phyloP scores from a whole-genome alignment of 2,113 vertebrate genomes.

The Osmerus eperlanus region DNA sequence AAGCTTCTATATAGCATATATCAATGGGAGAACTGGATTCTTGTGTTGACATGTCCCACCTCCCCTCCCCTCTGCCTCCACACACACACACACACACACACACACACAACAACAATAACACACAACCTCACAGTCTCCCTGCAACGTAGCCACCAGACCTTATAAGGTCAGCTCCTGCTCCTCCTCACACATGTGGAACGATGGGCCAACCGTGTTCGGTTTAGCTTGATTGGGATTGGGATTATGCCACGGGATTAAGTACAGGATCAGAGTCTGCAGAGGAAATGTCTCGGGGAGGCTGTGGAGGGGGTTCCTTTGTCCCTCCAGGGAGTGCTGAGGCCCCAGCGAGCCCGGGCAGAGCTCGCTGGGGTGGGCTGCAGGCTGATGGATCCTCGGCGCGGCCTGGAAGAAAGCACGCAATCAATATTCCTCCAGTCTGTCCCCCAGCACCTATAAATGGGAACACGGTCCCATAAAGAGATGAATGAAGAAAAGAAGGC shows the following conservation, averaged over 20 bases:
- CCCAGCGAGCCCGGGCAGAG: slow-evolving; percentile 16
- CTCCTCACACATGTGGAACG: slow-evolving; percentile 15
- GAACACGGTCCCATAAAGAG: slow-evolving; percentile 45
- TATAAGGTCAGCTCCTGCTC: background rate
- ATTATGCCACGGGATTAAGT: slow-evolving; percentile 45
- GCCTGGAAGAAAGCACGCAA: slow-evolving; percentile 45
- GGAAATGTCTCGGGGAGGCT: slow-evolving; percentile 25
- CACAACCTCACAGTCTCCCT: background rate
- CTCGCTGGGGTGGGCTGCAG: slow-evolving; percentile 46
- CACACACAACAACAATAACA: too few species aligned
- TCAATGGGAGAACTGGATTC: slow-evolving; percentile 76
- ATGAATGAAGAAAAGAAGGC: slow-evolving; percentile 54
- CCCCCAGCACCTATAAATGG: slow-evolving; percentile 55
- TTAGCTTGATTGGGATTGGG: slow-evolving; percentile 40
- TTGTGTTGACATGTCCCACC: slow-evolving; percentile 55
- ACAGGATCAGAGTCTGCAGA: slow-evolving; percentile 10
- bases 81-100: background rate
- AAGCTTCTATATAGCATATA: slow-evolving; percentile 70
- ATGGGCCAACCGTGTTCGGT: slow-evolving; percentile 25
- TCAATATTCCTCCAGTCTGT: slow-evolving; percentile 60
- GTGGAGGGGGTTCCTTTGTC: slow-evolving; percentile 34
- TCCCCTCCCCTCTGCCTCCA: slow-evolving; percentile 37
- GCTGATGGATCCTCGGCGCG: slow-evolving; percentile 47
- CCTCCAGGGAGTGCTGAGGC: slow-evolving; percentile 27
- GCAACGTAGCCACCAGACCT: background rate